These are phyloP conservation scores for Trinectes maculatus DNA, from an alignment of 2,113 vertebrate species.

Conservation along the genomic window DNA sequence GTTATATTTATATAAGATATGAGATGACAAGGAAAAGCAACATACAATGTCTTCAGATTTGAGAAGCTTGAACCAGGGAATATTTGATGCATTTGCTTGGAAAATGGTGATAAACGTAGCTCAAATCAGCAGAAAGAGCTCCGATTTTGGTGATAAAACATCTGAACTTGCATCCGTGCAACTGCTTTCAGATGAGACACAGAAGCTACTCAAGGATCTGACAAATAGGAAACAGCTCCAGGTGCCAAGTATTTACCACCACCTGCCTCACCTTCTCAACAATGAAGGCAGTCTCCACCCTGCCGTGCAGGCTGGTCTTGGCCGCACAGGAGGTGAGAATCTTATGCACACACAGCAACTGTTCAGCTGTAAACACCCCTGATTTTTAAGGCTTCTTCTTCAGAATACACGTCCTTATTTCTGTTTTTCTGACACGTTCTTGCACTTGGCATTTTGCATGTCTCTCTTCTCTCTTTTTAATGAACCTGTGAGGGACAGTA, in stretches of 20 bases:
- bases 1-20: no score
- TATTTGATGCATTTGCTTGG: neutral
- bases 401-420: neutral
- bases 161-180: neutral
- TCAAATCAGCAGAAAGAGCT: neutral
- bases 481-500: neutral
- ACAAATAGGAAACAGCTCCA: conserved; percentile 92
- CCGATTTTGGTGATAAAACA: neutral
- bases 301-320: conserved; percentile 91
- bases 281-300: conserved; percentile 97
- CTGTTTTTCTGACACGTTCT: neutral
- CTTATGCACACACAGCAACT: neutral
- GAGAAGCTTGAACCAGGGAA: no score
- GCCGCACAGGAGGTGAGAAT: conserved; percentile 92
- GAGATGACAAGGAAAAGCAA: no score
- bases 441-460: neutral
- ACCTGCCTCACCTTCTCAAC: conserved; percentile 97
- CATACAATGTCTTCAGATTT: no score
- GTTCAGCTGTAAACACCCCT: neutral
- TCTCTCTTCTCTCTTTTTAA: neutral
- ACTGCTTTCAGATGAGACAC: conserved; percentile 88
- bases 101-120: neutral
- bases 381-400: neutral
- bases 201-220: conserved; percentile 95
- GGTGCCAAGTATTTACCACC: conserved; percentile 98